These are phyloP conservation scores for Blastomussa wellsi DNA, from an alignment of 92 coral and sea anemone species.

Conservation along the genomic window DNA sequence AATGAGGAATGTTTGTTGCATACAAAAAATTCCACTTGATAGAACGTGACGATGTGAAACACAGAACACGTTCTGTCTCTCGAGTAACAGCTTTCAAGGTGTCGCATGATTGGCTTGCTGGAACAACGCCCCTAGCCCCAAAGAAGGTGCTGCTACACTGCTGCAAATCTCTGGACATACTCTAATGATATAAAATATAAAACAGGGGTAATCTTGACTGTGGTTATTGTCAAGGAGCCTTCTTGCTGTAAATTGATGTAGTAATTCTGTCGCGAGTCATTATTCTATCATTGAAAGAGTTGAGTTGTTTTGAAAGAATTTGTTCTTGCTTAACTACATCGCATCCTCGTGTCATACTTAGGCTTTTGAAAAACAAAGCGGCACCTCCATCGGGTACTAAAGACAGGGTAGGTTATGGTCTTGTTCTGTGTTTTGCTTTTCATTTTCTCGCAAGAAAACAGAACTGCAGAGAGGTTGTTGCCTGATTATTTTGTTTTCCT, in stretches of 20 bases:
- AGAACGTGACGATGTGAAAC: not conserved
- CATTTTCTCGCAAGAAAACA: not conserved
- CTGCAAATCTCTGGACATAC: no score
- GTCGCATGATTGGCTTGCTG: no score
- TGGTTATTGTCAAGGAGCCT: not conserved
- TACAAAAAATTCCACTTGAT: not conserved
- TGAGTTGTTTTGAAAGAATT: not conserved
- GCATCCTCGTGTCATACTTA: not conserved
- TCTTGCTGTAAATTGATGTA: not conserved
- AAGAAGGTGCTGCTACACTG: no score
- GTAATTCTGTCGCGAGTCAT: not conserved
- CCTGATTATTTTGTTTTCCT: not conserved
- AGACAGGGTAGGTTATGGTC: conserved; percentile 49
- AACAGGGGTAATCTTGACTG: not conserved
- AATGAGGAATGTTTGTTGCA: no score
- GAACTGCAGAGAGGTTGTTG: not conserved
- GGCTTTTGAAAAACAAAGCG: conserved; percentile 47
- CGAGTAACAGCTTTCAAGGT: no score
- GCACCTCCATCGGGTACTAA: conserved; percentile 50
- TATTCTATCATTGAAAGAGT: not conserved
- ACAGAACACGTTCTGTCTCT: not conserved
- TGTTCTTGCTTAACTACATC: not conserved
- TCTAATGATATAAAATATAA: no score
- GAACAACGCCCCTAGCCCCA: no score
- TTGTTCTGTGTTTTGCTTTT: not conserved